phyloP scores from a whole-genome alignment of 1,140 invertebrate species.

The Drosophila busckii region DNA sequence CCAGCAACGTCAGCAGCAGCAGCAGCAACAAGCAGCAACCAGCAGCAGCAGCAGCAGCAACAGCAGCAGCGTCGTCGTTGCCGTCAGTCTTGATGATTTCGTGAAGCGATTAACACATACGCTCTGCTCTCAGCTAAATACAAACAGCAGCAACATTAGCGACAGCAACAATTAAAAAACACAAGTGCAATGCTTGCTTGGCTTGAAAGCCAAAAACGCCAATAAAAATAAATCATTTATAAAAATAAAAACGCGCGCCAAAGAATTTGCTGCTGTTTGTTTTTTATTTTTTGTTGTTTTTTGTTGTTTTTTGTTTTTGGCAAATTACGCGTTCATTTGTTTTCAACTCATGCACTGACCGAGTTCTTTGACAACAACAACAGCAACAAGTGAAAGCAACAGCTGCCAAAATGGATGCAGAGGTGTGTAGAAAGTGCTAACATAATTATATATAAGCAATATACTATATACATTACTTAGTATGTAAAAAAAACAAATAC shows the following conservation, averaged over 20 bases:
- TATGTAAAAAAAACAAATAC: constrained; percentile 5
- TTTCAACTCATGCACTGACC: constrained; percentile 51
- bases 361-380: constrained; percentile 40
- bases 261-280: constrained; percentile 19
- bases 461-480: neutral
- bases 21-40: constrained; percentile 16
- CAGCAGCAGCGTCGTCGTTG: constrained; percentile 7
- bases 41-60: constrained; percentile 11
- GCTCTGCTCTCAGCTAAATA: constrained; percentile 34
- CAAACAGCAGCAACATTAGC: constrained; percentile 5
- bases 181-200: constrained; percentile 1
- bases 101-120: constrained; percentile 76
- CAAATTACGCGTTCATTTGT: constrained; percentile 41
- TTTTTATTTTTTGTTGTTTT: constrained; percentile 19
- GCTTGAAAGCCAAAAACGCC: constrained; percentile 27
- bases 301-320: constrained; percentile 12
- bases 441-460: neutral
- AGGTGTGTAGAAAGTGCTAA: constrained; percentile 54
- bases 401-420: constrained; percentile 54
- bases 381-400: constrained; percentile 5
- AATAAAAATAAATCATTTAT: constrained; percentile 60
- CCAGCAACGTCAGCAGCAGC: neutral
- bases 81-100: constrained; percentile 75
- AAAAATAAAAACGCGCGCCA: constrained; percentile 21
- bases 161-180: constrained; percentile 16